Evolutionary conservation across 2,888 invertebrate genomes (phyloP).

Genomic region (Matsumyia berberina): DNA sequence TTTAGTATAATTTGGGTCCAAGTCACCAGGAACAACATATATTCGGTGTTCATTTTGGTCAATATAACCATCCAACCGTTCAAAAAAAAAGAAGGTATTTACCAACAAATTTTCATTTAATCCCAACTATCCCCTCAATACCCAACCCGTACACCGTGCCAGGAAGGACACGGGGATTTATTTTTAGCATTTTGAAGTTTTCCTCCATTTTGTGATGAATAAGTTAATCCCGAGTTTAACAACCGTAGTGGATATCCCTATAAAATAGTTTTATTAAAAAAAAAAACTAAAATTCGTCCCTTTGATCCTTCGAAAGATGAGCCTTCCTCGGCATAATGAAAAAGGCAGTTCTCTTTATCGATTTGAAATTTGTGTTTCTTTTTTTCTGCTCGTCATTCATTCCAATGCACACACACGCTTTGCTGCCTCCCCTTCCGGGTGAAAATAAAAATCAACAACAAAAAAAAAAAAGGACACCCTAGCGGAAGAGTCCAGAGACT

Average conservation of each 20-base stretch:
- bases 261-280: constrained; percentile 3
- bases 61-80: constrained; percentile 29
- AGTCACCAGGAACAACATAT: constrained; percentile 29
- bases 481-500: constrained; percentile 36
- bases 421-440: constrained; percentile 33
- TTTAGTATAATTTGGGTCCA: constrained; percentile 59
- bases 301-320: constrained; percentile 8
- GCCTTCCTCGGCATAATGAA: constrained; percentile 26
- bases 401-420: constrained; percentile 52
- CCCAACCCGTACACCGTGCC: not conserved
- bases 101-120: constrained; percentile 20
- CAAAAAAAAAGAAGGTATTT: constrained; percentile 61
- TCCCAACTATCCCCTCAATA: constrained; percentile 2
- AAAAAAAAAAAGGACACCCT: constrained; percentile 53
- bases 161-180: not conserved
- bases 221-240: constrained; percentile 6
- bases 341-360: constrained; percentile 72
- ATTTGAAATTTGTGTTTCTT: constrained; percentile 61
- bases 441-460: constrained; percentile 56
- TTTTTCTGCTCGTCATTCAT: constrained; percentile 50
- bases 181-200: constrained; percentile 5
- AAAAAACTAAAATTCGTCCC: constrained; percentile 3
- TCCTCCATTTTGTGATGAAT: constrained; percentile 16
- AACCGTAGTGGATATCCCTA: not conserved
- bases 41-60: constrained; percentile 57